Conservation (phyloP, 2,797 vertebrate genomes). For the Anguilla obscura region DNA sequence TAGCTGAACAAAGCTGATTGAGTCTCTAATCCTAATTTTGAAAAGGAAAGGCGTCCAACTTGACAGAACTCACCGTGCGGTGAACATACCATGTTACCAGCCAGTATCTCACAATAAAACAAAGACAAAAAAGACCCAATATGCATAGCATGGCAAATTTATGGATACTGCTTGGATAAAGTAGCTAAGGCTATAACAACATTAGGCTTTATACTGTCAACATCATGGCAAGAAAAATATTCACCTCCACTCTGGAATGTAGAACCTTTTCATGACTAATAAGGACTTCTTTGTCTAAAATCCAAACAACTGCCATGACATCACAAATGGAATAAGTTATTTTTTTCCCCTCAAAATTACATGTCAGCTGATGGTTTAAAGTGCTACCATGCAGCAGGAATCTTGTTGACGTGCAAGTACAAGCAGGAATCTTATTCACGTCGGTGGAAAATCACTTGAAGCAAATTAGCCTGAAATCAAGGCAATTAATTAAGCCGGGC, state of each 20-base stretch:
- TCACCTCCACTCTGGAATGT: background rate
- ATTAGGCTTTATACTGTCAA: background rate
- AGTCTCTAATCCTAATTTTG: slow-evolving; percentile 21
- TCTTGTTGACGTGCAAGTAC: slow-evolving; percentile 33
- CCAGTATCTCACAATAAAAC: background rate
- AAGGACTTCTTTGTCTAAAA: background rate
- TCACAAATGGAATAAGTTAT: background rate
- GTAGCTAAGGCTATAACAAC: background rate
- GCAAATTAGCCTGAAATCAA: slow-evolving; percentile 37
- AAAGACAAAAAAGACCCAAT: background rate
- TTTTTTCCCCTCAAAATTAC: background rate
- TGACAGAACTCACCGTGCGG: background rate
- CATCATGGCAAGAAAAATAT: background rate
- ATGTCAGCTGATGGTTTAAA: background rate
- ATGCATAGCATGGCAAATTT: background rate
- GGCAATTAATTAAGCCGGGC: slow-evolving; percentile 30
- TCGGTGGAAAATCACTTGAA: slow-evolving; percentile 35
- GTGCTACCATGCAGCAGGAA: slow-evolving; percentile 14
- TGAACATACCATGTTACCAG: background rate
- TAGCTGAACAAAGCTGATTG: slow-evolving; percentile 36
- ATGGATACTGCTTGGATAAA: background rate
- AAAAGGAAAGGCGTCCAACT: background rate
- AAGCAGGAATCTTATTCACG: slow-evolving; percentile 39
- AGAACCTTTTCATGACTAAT: background rate
- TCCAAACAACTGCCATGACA: slow-evolving; percentile 8